Evolutionary conservation across 2,888 invertebrate genomes (phyloP), one percentile per base, ranked within the genome.

Genomic region (Drosophila affinis): DNA sequence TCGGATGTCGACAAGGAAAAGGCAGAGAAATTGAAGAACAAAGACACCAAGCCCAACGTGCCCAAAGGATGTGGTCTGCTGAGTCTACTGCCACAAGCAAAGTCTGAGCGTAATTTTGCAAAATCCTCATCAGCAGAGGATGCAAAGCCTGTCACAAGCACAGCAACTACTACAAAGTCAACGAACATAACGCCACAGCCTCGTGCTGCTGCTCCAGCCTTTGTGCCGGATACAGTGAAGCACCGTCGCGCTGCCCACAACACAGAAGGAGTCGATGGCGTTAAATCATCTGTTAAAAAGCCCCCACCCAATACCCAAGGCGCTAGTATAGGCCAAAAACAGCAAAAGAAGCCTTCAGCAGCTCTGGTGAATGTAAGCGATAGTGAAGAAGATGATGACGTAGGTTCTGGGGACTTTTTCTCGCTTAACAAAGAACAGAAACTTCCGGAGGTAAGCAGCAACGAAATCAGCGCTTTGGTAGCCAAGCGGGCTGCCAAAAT

Each of bases 31-130:
- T 62, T 29, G 0, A 89, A 80, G 44, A 64, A 46, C 18, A 80
- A 63, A 24, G 68, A 58, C 2, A 29, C 48, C 0, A 72, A 81
- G 7, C 39, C 65, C 4, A 48, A 45, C 10, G 45, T 17, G 17
- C 64, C 76, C 0, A 80, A 81, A 18, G 80, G 79, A 1, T 91
- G 92, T 27, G 94, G 95, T 9, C 91, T 97, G 10, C 93, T 96
- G 52, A 93, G 94, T 63, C 92, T 96, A 49, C 91, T 97, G 48
- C 96, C 96, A 9, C 94, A 94, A 78, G 96, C 96, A 0, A 92
- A 92, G 75, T 90, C 91, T 0, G 91, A 91, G 62, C 82, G 85
- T 3, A 81, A 72, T 51, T 91, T 91, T 64, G 56, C 76, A 0
- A 90, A 88, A 62, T 21, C 69, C 5, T 32, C 5, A 49, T 17